A percentile compares a stretch with the other conserved stretches of the same genome.
These are phyloP conservation scores for Tenualosa thibaudeaui DNA, from an alignment of 2,797 vertebrate species.

Conservation along the genomic window DNA sequence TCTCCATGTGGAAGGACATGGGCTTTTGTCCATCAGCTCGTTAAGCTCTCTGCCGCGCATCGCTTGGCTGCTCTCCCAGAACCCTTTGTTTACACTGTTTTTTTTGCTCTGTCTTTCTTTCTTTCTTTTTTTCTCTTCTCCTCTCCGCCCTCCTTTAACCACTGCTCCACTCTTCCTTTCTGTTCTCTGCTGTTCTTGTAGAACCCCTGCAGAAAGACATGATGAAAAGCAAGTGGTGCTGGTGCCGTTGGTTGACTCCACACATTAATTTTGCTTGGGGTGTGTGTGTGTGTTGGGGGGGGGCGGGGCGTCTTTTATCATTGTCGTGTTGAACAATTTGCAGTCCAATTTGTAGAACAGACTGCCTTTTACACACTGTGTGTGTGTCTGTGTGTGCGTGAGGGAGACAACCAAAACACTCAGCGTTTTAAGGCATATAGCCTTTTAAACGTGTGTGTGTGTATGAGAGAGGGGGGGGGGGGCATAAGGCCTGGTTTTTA, in stretches of 20 bases:
- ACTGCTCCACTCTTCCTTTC: background rate
- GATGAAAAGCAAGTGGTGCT: conserved; percentile 52
- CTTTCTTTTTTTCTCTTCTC: conserved; percentile 42
- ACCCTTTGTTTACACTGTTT: conserved; percentile 32
- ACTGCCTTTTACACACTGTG: background rate
- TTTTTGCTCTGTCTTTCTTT: conserved; percentile 48
- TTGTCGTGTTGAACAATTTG: conserved; percentile 46
- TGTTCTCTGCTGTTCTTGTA: conserved; percentile 8
- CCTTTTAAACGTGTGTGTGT: no score
- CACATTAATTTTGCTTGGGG: conserved; percentile 44
- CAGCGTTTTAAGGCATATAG: no score
- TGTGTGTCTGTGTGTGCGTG: background rate
- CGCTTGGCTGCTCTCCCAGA: conserved; percentile 68
- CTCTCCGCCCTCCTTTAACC: conserved; percentile 47
- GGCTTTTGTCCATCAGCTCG: conserved; percentile 60
- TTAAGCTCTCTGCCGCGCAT: conserved; percentile 59
- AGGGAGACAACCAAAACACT: background rate
- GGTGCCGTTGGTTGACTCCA: conserved; percentile 52
- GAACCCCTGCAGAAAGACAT: conserved; percentile 49
- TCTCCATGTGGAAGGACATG: conserved; percentile 38
- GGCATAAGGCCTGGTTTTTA: no score
- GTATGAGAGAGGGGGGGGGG: no score
- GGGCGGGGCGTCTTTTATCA: conserved; percentile 34
- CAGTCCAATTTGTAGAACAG: conserved; percentile 43
- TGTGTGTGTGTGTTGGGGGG: no score